Conservation (phyloP, 2,113 vertebrate genomes). For the Anthoscopus minutus region DNA sequence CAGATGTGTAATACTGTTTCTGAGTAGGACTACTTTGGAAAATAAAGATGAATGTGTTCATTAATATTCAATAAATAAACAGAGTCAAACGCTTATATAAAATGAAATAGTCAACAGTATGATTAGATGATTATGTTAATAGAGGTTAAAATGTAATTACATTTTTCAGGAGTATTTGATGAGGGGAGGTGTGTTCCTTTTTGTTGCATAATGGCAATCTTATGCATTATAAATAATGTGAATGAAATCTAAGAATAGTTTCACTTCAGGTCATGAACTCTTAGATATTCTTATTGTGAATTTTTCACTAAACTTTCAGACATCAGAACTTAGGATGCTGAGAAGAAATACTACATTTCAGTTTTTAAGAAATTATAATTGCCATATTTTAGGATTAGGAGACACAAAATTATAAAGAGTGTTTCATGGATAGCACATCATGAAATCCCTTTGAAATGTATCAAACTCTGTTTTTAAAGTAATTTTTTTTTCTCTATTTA, state of each 20-base stretch:
- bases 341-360: neutral
- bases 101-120: conserved; percentile 8
- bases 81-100: conserved; percentile 14
- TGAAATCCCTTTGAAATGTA: neutral
- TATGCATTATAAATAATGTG: neutral
- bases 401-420: neutral
- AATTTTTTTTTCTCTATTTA: neutral
- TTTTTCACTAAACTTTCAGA: neutral
- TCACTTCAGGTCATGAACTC: neutral
- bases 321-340: neutral
- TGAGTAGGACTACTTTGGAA: neutral
- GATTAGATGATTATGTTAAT: conserved; percentile 25
- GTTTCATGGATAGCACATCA: neutral
- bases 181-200: neutral
- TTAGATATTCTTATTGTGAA: neutral
- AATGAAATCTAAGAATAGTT: neutral
- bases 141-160: conserved; percentile 5
- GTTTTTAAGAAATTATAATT: neutral
- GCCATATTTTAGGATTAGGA: neutral
- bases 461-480: neutral
- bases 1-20: neutral
- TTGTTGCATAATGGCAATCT: neutral
- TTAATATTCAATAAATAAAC: conserved; percentile 11
- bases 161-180: neutral
- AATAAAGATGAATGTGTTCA: conserved; percentile 9